Evolutionary conservation across 2,113 vertebrate species (phyloP).

Genomic region (Lanius ludovicianus): DNA sequence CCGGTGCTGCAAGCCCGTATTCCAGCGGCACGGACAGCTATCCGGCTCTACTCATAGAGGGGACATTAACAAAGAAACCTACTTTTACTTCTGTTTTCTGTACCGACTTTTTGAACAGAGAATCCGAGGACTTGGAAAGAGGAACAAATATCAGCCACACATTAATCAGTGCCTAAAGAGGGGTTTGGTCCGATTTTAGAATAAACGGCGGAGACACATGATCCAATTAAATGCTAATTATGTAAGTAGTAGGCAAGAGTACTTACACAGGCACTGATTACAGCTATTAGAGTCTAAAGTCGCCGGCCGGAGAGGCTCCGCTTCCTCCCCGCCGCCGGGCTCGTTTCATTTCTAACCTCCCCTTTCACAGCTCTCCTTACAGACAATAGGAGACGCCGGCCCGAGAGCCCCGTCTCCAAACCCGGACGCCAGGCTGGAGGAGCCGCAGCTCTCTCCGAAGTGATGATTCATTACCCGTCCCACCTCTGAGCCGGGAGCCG

Average conservation of each 20-base stretch:
- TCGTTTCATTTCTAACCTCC: background rate
- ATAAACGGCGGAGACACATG: constrained; percentile 16
- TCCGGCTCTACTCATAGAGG: background rate
- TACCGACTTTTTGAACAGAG: background rate
- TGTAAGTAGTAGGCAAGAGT: constrained; percentile 50
- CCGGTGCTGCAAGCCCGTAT: background rate
- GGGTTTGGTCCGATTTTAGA: constrained; percentile 40
- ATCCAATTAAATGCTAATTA: constrained; percentile 62
- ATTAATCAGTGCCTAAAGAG: background rate
- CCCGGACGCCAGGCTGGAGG: background rate
- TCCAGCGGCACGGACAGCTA: background rate
- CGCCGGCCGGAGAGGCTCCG: background rate
- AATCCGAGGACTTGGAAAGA: background rate
- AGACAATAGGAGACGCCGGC: background rate
- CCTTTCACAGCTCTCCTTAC: background rate
- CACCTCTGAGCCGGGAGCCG: background rate
- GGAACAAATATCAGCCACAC: background rate
- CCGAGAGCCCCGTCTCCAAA: background rate
- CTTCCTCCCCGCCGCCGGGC: background rate
- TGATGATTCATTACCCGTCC: background rate
- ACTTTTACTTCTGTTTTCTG: background rate
- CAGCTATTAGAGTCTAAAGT: constrained; percentile 25
- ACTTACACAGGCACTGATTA: constrained; percentile 39
- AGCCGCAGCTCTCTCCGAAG: background rate
- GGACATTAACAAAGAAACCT: background rate